Base-by-base conservation (phyloP, 2,797 vertebrate genomes). In the Argentina silus region DNA sequence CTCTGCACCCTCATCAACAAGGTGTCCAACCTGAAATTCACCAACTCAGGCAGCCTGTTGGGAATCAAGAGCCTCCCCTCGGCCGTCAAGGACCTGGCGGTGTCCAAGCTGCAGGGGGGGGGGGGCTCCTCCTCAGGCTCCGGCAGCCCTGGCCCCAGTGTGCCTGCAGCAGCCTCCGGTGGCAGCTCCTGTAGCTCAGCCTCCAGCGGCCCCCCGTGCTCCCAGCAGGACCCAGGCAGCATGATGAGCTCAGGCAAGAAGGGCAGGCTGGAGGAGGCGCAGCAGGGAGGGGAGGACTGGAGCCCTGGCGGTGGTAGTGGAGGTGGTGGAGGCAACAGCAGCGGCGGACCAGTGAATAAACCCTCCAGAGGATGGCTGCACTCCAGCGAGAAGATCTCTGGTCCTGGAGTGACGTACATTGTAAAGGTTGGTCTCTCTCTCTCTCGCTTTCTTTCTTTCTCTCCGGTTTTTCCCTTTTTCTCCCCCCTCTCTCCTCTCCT, bases 11-110 rank as follows among this genome's bases (percentile, higher is more conserved):
- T 99, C 91, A 97, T 98, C 90, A 97, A 98, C 93, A 98, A 97
- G 95, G 96, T 98, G 95, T 98, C 97, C 93, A 93, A 94, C 95
- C 93, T 98, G 92, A 99, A 98, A 95, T 96, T 99, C 86, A 95
- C 95, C 93, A 96, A 95, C 92, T 95, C 97, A 0, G 93, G 95
- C 85, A 95, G 95, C 92, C 89, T 98, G 91, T 93, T 96, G 85
- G 95, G 96, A 90, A 97, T 98, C 90, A 98, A 96, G 88, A 95
- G 94, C 87, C 94, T 98, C 86, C 96, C 97, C 80, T 96, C 97
- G 11, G 96, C 96, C 69, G 96, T 97, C 87, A 97, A 97, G 92
- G 98, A 97, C 94, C 95, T 98, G 93, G 95, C 96, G 70, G 96
- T 94, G 91, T 96, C 96, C 84, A 97, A 97, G 95, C 95, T 97